Conservation (phyloP, 2,113 vertebrate species). For the Poecilia latipinna region DNA sequence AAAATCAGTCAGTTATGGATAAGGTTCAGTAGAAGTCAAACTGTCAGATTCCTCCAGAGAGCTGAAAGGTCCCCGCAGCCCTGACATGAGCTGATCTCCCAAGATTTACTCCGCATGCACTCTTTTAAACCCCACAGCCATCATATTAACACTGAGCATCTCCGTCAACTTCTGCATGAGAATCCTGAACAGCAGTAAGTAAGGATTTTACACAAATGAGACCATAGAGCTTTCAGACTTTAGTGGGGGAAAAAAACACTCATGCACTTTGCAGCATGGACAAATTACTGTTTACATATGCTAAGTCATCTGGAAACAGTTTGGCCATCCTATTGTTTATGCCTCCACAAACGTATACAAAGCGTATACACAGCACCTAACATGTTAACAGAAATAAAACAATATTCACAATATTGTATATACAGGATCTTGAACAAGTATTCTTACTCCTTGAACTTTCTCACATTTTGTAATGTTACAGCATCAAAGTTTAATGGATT, state of each 20-base stretch:
- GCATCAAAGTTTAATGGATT: too few species aligned
- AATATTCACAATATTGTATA: too few species aligned
- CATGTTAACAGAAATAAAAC: too few species aligned
- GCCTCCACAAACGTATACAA: neutral
- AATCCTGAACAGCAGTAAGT: slow-evolving; percentile 17
- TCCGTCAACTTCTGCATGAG: slow-evolving; percentile 40
- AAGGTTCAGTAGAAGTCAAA: slow-evolving; percentile 68
- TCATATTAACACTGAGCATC: slow-evolving; percentile 58
- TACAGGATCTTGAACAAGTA: too few species aligned
- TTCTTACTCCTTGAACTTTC: too few species aligned
- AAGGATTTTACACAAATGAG: slow-evolving; percentile 52
- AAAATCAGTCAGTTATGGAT: slow-evolving; percentile 70
- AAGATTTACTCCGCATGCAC: slow-evolving; percentile 50
- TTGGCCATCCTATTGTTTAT: slow-evolving; percentile 7
- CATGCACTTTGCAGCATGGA: slow-evolving; percentile 7
- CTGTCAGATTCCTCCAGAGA: slow-evolving; percentile 47
- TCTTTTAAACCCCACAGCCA: slow-evolving; percentile 51
- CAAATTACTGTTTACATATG: slow-evolving; percentile 14
- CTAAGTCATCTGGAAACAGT: neutral
- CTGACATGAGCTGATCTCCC: slow-evolving; percentile 65
- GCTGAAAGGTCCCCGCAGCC: slow-evolving; percentile 53
- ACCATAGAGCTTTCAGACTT: slow-evolving; percentile 16
- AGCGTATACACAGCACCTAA: neutral
- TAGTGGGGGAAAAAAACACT: slow-evolving; percentile 10
- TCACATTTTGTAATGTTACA: too few species aligned